These are phyloP conservation scores for Trachops cirrhosus DNA, from an alignment of 2,797 vertebrate species.

Conservation along the genomic window DNA sequence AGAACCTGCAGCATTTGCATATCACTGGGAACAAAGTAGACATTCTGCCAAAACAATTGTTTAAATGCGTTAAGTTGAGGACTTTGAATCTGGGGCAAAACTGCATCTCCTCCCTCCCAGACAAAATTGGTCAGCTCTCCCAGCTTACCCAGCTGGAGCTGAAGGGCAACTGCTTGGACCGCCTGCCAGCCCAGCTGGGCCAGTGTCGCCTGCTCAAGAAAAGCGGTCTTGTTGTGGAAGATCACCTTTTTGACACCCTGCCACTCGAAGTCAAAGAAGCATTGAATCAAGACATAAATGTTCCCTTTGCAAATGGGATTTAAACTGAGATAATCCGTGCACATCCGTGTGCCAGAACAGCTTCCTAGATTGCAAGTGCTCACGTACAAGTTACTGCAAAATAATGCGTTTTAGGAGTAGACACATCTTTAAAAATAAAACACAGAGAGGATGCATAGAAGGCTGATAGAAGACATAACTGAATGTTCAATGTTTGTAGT, in stretches of 20 bases:
- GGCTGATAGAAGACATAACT: constrained; percentile 76
- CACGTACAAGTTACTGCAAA: constrained; percentile 67
- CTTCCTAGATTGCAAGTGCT: constrained; percentile 74
- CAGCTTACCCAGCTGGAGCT: constrained; percentile 96
- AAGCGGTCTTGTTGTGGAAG: constrained; percentile 94
- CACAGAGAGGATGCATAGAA: constrained; percentile 71
- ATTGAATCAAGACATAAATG: constrained; percentile 93
- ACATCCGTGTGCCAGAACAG: constrained; percentile 49
- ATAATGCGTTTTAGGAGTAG: constrained; percentile 78
- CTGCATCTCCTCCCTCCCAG: constrained; percentile 91
- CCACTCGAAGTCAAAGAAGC: constrained; percentile 95
- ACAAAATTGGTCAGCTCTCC: constrained; percentile 91
- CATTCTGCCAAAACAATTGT: constrained; percentile 94
- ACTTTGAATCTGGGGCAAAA: constrained; percentile 96
- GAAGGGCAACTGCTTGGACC: constrained; percentile 97
- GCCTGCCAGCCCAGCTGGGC: constrained; percentile 91
- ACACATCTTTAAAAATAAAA: constrained; percentile 72
- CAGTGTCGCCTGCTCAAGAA: constrained; percentile 93
- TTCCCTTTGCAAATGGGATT: constrained; percentile 91
- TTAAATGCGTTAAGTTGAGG: constrained; percentile 96
- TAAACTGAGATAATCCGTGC: constrained; percentile 74
- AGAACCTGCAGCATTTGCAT: constrained; percentile 96
- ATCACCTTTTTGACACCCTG: constrained; percentile 96
- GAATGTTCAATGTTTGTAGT: constrained; percentile 82
- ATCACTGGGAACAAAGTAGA: constrained; percentile 96